These are phyloP conservation scores for Trididemnum nubilum DNA, from an alignment of 23 tunicate species.

Conservation along the genomic window DNA sequence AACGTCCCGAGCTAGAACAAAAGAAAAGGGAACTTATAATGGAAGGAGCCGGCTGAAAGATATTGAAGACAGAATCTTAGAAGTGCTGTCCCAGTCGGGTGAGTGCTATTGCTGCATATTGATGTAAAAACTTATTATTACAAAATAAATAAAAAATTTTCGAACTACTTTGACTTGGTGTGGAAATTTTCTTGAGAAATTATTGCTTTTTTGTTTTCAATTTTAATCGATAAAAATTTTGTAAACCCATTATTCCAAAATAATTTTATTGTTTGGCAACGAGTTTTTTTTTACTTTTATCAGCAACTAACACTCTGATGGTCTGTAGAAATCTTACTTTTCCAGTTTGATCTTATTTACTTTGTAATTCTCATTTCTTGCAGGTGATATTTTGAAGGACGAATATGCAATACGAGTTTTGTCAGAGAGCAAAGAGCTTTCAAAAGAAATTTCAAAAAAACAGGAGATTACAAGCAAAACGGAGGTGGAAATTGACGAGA, in stretches of 20 bases:
- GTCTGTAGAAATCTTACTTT: too few relatives aligned
- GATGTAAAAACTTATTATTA: too few relatives aligned
- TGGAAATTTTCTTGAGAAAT: too few relatives aligned
- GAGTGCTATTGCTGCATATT: too few relatives aligned
- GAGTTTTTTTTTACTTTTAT: too few relatives aligned
- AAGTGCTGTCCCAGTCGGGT: constrained; percentile 72
- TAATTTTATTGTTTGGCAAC: too few relatives aligned
- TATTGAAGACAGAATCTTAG: constrained; percentile 82
- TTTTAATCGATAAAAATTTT: too few relatives aligned
- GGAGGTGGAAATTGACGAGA: constrained; percentile 71
- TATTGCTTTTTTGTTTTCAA: too few relatives aligned
- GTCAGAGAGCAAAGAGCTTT: constrained; percentile 65
- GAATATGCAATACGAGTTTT: constrained; percentile 79
- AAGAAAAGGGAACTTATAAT: constrained; percentile 71
- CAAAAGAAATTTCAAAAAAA: constrained; percentile 67
- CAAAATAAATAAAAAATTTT: background rate
- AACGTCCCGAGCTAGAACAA: constrained; percentile 82
- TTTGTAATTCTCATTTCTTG: too few relatives aligned
- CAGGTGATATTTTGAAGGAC: constrained; percentile 85
- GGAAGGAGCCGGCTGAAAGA: constrained; percentile 90
- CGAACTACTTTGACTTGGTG: background rate
- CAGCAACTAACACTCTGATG: too few relatives aligned
- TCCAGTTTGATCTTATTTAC: too few relatives aligned
- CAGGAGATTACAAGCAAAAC: constrained; percentile 85
- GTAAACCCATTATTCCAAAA: too few relatives aligned